Evolutionary conservation across 2,888 invertebrate genomes (phyloP).

Genomic region (Ashinkailepas kermadecensis): DNA sequence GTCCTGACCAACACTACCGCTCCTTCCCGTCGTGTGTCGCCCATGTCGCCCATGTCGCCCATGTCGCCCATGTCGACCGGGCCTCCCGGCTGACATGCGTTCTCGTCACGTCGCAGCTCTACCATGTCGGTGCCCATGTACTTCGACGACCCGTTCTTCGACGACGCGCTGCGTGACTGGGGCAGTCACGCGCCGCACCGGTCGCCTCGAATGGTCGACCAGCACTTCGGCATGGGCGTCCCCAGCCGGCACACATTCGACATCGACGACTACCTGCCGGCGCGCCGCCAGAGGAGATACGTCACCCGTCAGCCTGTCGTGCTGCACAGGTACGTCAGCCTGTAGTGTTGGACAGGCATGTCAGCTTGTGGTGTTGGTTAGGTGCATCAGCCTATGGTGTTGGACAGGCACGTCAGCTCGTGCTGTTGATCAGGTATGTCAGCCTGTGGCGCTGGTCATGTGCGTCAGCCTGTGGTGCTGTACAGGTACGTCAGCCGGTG

Average conservation of each 20-base stretch:
- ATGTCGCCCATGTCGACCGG: neutral
- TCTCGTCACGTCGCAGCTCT: neutral
- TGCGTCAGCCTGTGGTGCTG: no score
- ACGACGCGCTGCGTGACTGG: conserved; percentile 1
- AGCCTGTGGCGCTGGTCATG: no score
- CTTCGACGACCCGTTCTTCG: conserved; percentile 12
- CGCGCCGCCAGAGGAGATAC: neutral
- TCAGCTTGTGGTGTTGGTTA: no score
- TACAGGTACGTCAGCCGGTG: no score
- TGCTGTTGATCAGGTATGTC: no score
- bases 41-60: neutral
- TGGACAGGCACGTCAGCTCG: no score
- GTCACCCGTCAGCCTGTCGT: neutral
- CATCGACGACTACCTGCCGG: neutral
- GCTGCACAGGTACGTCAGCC: neutral
- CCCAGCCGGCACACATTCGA: neutral
- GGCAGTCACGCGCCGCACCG: neutral
- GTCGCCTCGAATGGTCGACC: neutral
- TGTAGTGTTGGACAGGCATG: no score
- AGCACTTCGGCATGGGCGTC: conserved; percentile 19
- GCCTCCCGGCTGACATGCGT: neutral
- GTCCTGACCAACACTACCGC: no score
- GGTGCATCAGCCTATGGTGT: no score
- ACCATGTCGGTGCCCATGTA: neutral
- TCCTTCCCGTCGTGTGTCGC: neutral